These are phyloP conservation scores for Napeogenes inachia DNA, from an alignment of 2,888 invertebrate genomes.

Conservation along the genomic window DNA sequence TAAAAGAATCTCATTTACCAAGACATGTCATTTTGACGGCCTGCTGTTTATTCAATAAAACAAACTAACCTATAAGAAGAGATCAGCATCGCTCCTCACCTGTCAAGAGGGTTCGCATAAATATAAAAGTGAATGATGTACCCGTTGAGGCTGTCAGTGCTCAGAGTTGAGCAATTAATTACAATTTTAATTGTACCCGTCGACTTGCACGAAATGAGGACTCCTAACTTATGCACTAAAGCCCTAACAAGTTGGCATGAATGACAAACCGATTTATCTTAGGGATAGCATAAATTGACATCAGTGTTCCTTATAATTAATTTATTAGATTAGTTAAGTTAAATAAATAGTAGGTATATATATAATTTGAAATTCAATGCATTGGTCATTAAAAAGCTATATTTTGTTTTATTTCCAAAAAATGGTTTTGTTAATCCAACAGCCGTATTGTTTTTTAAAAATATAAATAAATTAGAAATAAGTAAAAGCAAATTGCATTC, in stretches of 20 bases:
- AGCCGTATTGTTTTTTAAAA: too few relatives aligned
- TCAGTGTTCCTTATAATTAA: background rate
- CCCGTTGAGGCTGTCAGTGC: constrained; percentile 61
- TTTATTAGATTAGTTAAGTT: background rate
- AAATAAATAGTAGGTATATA: too few relatives aligned
- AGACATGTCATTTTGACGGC: background rate
- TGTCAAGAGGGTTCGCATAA: constrained; percentile 68
- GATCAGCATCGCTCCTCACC: constrained; percentile 57
- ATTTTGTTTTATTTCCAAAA: too few relatives aligned
- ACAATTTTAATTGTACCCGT: constrained; percentile 68
- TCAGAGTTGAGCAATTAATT: constrained; percentile 68
- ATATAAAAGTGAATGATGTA: constrained; percentile 72
- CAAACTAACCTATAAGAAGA: constrained; percentile 43
- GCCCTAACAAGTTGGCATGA: constrained; percentile 37
- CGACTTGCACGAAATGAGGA: constrained; percentile 40
- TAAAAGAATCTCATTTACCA: background rate
- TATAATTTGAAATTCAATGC: too few relatives aligned
- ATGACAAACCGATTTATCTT: constrained; percentile 23
- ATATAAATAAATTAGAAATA: too few relatives aligned
- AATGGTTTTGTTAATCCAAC: too few relatives aligned
- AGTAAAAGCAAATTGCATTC: too few relatives aligned
- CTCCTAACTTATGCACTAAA: constrained; percentile 29
- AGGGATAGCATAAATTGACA: constrained; percentile 1
- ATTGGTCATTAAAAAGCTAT: too few relatives aligned
- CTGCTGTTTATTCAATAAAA: background rate